phyloP scores from a whole-genome alignment of 1,140 invertebrate genomes.

The Platyura marginata region DNA sequence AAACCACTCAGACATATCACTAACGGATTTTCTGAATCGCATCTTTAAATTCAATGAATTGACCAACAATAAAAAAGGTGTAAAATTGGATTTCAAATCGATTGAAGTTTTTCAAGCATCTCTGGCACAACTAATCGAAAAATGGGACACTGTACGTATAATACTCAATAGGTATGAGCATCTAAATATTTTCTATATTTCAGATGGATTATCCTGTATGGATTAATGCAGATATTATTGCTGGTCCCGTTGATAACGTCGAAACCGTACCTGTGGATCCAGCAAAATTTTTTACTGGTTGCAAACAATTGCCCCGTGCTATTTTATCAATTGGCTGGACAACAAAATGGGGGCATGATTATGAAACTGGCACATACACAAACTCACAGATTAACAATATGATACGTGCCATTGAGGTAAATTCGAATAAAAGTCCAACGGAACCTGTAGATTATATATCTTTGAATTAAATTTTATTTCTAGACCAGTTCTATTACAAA shows the following conservation, averaged over 20 bases:
- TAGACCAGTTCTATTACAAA: conserved; percentile 8
- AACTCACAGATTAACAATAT: conserved; percentile 49
- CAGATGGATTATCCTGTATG: conserved; percentile 60
- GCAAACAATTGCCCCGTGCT: conserved; percentile 35
- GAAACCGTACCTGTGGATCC: conserved; percentile 44
- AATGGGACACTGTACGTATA: conserved; percentile 24
- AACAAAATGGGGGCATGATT: conserved; percentile 36
- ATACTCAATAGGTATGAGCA: not conserved
- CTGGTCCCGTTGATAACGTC: conserved; percentile 49
- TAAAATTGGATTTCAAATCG: conserved; percentile 79
- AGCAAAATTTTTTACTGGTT: conserved; percentile 34
- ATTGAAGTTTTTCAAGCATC: conserved; percentile 55
- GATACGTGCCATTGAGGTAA: conserved; percentile 38
- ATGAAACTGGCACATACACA: conserved; percentile 40
- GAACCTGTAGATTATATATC: too few species aligned
- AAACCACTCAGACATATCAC: conserved; percentile 49
- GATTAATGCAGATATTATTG: conserved; percentile 75
- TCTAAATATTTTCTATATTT: conserved; percentile 8
- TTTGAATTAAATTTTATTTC: too few species aligned
- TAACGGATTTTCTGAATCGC: conserved; percentile 48
- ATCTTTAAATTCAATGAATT: conserved; percentile 31
- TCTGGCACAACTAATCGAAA: conserved; percentile 30
- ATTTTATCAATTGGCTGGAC: conserved; percentile 79
- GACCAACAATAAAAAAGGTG: conserved; percentile 35
- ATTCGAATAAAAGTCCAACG: too few species aligned